A percentile compares a stretch with the other conserved stretches of the same genome.
Conservation (phyloP, 2,113 vertebrate genomes). For the Toxotes jaculatrix region DNA sequence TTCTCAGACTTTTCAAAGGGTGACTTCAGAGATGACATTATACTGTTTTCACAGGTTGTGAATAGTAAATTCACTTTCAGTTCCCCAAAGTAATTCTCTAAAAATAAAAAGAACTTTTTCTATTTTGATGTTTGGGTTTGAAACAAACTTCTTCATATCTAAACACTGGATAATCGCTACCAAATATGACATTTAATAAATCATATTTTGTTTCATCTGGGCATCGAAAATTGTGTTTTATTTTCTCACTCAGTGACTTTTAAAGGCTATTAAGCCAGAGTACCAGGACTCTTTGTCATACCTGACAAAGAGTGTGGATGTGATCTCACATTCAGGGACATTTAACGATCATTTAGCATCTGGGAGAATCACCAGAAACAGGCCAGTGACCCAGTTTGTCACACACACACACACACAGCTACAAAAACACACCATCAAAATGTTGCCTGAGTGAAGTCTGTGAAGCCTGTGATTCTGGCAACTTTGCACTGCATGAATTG, state of each 20-base stretch:
- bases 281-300: neutral
- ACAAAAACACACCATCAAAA: neutral
- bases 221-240: neutral
- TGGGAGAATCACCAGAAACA: constrained; percentile 33
- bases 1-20: too few species aligned
- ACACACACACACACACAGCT: neutral
- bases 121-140: too few species aligned
- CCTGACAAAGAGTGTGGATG: neutral
- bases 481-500: constrained; percentile 2
- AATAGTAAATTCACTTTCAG: too few species aligned
- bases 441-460: neutral
- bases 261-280: neutral
- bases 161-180: neutral
- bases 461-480: neutral
- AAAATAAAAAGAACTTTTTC: too few species aligned
- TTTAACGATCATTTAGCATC: constrained; percentile 31
- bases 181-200: neutral
- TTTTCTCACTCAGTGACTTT: neutral
- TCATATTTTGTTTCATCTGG: neutral
- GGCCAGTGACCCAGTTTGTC: constrained; percentile 18
- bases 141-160: neutral
- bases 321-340: constrained; percentile 6
- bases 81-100: too few species aligned
- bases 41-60: too few species aligned
- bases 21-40: too few species aligned